A percentile compares a stretch with the other conserved stretches of the same genome.
Evolutionary conservation across 2,888 invertebrate species (phyloP).

Genomic region (Leptogaster cylindrica): DNA sequence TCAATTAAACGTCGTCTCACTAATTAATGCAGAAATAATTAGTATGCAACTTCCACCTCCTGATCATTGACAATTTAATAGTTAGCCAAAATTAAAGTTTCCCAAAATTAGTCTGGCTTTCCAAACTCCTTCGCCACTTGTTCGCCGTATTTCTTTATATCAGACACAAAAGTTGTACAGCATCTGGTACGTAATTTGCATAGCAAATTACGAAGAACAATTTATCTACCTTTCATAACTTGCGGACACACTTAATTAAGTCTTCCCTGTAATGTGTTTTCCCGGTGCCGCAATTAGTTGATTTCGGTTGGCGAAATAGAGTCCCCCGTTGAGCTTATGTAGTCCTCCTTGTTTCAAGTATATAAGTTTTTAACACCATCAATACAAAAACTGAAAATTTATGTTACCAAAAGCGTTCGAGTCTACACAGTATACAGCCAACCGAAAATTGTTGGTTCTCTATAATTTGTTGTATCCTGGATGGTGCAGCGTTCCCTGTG

Average conservation of each 20-base stretch:
- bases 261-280: constrained; percentile 10
- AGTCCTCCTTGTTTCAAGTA: background rate
- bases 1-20: no score
- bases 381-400: constrained; percentile 31
- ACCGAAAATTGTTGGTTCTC: constrained; percentile 10
- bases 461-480: constrained; percentile 11
- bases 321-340: background rate
- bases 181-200: no score
- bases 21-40: no score
- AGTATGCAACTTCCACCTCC: no score
- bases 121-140: no score
- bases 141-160: no score
- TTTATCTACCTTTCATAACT: constrained; percentile 10
- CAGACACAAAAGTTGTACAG: no score
- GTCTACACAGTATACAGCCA: background rate
- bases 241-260: constrained; percentile 28
- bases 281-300: constrained; percentile 30
- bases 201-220: no score
- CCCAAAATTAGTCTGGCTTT: no score
- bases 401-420: no score
- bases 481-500: background rate
- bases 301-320: constrained; percentile 23
- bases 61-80: no score
- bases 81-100: no score
- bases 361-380: constrained; percentile 21